Evolutionary conservation across 1,140 invertebrate genomes (phyloP).

Genomic region (Apis laboriosa): DNA sequence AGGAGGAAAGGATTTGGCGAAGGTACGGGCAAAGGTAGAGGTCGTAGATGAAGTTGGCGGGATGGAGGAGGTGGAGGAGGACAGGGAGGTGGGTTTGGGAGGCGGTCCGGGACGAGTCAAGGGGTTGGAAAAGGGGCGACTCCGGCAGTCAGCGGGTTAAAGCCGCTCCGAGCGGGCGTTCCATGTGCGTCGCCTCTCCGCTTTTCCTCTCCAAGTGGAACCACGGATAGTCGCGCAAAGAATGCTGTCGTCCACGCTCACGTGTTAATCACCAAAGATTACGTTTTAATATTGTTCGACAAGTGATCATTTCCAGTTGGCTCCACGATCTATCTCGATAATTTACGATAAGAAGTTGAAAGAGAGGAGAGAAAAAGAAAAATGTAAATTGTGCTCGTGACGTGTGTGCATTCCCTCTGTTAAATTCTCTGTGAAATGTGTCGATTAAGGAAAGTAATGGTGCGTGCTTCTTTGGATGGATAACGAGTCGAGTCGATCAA

Average conservation of each 20-base stretch:
- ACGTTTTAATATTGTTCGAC: not conserved
- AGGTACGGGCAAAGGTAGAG: conserved; percentile 53
- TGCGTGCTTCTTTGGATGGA: not conserved
- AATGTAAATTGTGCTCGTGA: not conserved
- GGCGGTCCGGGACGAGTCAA: conserved; percentile 71
- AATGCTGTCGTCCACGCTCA: not conserved
- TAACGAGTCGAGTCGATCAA: not conserved
- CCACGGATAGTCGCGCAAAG: conserved; percentile 6
- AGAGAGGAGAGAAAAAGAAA: not conserved
- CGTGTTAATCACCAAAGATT: conserved; percentile 18
- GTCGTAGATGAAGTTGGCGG: conserved; percentile 52
- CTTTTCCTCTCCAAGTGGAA: not conserved
- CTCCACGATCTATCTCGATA: not conserved
- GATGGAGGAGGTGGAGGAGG: conserved; percentile 38
- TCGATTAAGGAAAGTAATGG: conserved; percentile 8
- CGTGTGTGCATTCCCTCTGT: not conserved
- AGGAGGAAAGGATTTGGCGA: conserved; percentile 45
- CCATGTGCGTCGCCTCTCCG: conserved; percentile 28
- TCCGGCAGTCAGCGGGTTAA: conserved; percentile 76
- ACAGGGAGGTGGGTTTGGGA: conserved; percentile 64
- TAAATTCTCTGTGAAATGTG: not conserved
- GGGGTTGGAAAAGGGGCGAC: conserved; percentile 75
- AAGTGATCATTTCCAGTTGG: too few species aligned
- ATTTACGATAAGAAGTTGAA: too few species aligned
- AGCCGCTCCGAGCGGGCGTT: conserved; percentile 72